A percentile compares a stretch with the other conserved stretches of the same genome.
phyloP scores from a whole-genome alignment of 2,113 vertebrate genomes.

The Mesitornis unicolor region DNA sequence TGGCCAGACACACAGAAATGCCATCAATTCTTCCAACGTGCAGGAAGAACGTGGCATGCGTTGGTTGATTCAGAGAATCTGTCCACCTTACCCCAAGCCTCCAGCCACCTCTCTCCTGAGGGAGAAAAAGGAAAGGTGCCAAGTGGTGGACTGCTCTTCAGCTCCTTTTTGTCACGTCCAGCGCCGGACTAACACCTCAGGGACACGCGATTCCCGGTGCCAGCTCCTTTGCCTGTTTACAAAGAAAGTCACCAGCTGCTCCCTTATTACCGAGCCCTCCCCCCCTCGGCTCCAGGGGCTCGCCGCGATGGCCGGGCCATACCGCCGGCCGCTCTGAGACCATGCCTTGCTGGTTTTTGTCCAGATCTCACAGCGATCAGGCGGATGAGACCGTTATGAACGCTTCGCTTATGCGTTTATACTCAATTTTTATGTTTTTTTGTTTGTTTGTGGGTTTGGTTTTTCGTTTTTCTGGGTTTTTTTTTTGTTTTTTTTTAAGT shows the following conservation, averaged over 20 bases:
- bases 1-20: fast-evolving
- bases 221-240: fast-evolving
- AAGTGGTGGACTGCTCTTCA: fast-evolving
- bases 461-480: fast-evolving
- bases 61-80: fast-evolving
- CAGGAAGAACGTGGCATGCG: fast-evolving
- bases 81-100: neutral
- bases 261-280: fast-evolving
- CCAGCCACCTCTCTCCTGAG: fast-evolving
- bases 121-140: no score
- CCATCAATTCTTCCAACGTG: fast-evolving
- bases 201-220: fast-evolving
- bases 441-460: no score
- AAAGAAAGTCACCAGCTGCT: neutral
- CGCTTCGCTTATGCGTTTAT: no score
- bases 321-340: fast-evolving
- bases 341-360: fast-evolving
- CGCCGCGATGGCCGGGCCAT: neutral
- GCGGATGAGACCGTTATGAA: no score
- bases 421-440: neutral
- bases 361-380: neutral
- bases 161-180: neutral
- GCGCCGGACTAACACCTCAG: no score
- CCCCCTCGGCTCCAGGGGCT: neutral
- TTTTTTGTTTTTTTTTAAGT: neutral